These are phyloP conservation scores for Smittia sp. DNA, from an alignment of 2,888 invertebrate genomes.

Conservation along the genomic window DNA sequence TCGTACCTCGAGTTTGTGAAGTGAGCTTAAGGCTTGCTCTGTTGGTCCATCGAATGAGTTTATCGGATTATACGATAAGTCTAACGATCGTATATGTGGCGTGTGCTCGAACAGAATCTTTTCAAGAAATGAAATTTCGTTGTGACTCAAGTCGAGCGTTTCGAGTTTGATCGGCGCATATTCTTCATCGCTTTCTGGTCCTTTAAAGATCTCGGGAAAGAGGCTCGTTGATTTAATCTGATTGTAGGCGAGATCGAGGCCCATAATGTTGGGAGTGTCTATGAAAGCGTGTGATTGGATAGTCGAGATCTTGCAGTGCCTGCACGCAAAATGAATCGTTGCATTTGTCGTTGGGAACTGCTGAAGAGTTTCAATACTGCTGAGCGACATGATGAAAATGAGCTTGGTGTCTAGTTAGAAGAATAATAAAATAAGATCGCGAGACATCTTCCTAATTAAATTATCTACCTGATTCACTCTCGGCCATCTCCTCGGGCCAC, in stretches of 20 bases:
- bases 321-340: constrained; percentile 49
- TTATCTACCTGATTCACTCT: constrained; percentile 48
- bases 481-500: constrained; percentile 51
- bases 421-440: background rate
- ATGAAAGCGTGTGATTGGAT: constrained; percentile 50
- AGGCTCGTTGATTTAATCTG: constrained; percentile 55
- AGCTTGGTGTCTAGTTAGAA: constrained; percentile 46
- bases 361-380: constrained; percentile 48
- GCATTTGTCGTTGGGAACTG: constrained; percentile 51
- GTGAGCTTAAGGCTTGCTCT: constrained; percentile 58
- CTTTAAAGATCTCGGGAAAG: constrained; percentile 64
- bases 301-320: constrained; percentile 49
- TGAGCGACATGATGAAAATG: constrained; percentile 50
- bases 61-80: constrained; percentile 63
- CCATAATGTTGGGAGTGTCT: constrained; percentile 50
- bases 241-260: constrained; percentile 52
- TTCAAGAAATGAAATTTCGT: constrained; percentile 62
- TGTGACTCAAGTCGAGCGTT: constrained; percentile 63
- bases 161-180: constrained; percentile 61
- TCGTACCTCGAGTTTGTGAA: constrained; percentile 58
- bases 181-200: constrained; percentile 58
- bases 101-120: constrained; percentile 63
- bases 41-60: constrained; percentile 62
- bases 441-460: background rate
- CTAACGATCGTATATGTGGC: constrained; percentile 60